phyloP scores from a whole-genome alignment of 2,113 vertebrate species.

The Podarcis raffonei region DNA sequence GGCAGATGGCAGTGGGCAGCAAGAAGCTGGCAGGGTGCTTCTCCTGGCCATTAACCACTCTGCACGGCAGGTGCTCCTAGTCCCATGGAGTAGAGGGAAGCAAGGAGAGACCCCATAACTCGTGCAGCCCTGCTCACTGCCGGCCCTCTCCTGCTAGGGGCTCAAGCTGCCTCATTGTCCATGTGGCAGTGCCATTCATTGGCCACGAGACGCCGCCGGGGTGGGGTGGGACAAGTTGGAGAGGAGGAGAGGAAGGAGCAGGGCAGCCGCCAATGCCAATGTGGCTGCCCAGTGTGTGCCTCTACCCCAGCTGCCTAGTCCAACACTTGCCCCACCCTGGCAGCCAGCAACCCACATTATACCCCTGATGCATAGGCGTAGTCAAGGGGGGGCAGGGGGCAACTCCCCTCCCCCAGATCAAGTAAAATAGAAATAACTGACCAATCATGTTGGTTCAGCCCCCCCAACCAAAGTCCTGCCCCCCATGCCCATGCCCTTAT shows the following conservation, averaged over 20 bases:
- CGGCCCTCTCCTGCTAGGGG: slow-evolving; percentile 6
- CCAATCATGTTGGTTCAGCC: no score
- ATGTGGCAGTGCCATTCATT: slow-evolving; percentile 59
- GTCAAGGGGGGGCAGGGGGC: no score
- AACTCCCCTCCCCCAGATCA: no score
- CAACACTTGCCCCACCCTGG: no score
- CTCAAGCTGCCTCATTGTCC: slow-evolving; percentile 54
- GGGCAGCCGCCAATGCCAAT: neutral
- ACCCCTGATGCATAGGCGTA: no score
- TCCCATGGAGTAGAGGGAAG: slow-evolving; percentile 13
- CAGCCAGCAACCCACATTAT: no score
- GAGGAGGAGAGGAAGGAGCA: neutral
- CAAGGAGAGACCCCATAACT: neutral
- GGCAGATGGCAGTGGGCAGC: neutral
- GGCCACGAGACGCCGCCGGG: slow-evolving; percentile 21
- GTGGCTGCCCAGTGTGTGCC: neutral
- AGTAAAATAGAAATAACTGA: no score
- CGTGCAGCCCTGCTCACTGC: neutral
- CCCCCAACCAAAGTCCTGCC: no score
- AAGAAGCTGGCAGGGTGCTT: neutral
- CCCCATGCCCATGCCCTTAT: no score
- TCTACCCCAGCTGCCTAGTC: no score
- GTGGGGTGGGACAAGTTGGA: slow-evolving; percentile 17
- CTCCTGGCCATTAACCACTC: slow-evolving; percentile 7
- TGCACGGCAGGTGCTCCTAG: slow-evolving; percentile 26